Base-by-base conservation (phyloP, 2,797 vertebrate species). In the Acipenser oxyrinchus region DNA sequence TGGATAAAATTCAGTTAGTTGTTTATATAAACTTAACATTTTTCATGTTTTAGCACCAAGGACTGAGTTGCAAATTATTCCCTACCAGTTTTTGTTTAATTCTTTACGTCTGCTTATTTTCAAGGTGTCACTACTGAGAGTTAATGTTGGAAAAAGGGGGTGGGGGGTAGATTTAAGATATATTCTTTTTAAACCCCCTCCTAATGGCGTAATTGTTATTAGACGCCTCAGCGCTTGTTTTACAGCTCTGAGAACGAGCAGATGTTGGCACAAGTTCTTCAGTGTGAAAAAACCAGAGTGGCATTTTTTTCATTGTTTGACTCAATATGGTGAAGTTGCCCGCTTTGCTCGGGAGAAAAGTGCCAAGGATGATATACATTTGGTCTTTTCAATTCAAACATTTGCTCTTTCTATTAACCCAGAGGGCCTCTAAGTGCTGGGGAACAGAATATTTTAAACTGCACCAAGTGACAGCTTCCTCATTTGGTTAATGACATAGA, bases 31-130 rank as follows among this genome's bases (percentile, higher is more conserved):
- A 94, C 85, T 84, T 75, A 81, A 93, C 93, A 94, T 95, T 97
- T 97, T 97, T 96, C 91, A 94, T 93, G 87, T 94, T 98, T 96
- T 96, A 94, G 88, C 92, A 94, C 92, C 92, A 93, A 93, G 93
- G 88, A 84, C 87, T 79, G 79, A 77, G 84, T 90, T 88, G 88
- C 91, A 88, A 90, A 93, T 91, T 89, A 91, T 92, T 90, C 90
- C 89, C 86, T 82, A 87, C 89, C 90, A 86, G 92, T 95, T 96
- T 37, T 94, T 98, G 94, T 97, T 98, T 97, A 95, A 95, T 94
- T 95, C 89, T 91, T 87, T 86, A 93, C 91, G 90, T 94, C 96
- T 99, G 95, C 93, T 93, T 94, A 95, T 93, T 95, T 94, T 99
- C 95, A 97, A 91, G 82, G 90, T 96, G 93, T 95, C 96, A 95